Evolutionary conservation across 1,140 invertebrate genomes (phyloP).

Genomic region (Andricus grossulariae): DNA sequence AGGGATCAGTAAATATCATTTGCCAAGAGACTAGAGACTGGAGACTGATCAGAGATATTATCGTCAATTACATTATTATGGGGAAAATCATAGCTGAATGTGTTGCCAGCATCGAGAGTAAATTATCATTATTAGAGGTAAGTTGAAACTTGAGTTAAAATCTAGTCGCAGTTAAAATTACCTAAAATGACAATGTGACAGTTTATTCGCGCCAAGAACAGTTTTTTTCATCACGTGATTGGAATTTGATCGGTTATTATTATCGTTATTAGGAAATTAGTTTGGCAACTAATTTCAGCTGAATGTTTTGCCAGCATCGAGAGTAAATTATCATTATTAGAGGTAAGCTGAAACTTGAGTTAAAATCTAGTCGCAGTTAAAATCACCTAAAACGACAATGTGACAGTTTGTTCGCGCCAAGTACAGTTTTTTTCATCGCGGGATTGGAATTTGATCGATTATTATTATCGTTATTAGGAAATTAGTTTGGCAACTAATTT

Average conservation of each 20-base stretch:
- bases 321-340: conserved; percentile 32
- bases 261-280: background rate
- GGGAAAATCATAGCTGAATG: background rate
- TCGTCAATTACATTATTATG: conserved; percentile 7
- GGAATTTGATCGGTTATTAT: background rate
- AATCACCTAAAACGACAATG: conserved; percentile 14
- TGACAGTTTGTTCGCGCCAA: background rate
- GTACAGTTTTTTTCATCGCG: too few species aligned
- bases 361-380: conserved; percentile 30
- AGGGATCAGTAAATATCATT: conserved; percentile 28
- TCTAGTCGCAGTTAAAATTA: conserved; percentile 32
- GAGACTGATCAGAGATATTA: conserved; percentile 15
- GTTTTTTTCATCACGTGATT: too few species aligned
- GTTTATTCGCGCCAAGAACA: background rate
- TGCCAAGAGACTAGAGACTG: conserved; percentile 3
- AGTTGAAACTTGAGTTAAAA: background rate
- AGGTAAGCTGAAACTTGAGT: background rate
- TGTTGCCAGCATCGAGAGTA: conserved; percentile 12
- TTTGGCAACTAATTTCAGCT: background rate
- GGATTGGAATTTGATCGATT: background rate
- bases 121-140: conserved; percentile 29
- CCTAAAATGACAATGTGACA: background rate
- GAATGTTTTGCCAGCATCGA: background rate
- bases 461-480: background rate
- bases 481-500: conserved; percentile 5